These are phyloP conservation scores for Acanthis flammea DNA, from an alignment of 2,797 vertebrate species.

Conservation along the genomic window DNA sequence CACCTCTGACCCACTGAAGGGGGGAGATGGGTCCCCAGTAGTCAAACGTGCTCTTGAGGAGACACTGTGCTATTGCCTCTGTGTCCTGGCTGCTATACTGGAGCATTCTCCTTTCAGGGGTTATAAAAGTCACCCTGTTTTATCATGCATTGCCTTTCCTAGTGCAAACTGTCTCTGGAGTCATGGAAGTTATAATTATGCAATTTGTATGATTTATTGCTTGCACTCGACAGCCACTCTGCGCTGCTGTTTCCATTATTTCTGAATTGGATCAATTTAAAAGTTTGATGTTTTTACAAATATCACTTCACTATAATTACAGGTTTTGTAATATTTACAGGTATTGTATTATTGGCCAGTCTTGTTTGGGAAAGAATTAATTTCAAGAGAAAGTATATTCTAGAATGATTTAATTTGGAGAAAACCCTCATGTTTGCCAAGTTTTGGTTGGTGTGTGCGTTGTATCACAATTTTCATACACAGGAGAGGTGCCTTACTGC, in stretches of 20 bases:
- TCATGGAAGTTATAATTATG: constrained; percentile 13
- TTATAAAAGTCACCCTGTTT: background rate
- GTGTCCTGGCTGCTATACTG: background rate
- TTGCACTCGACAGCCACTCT: background rate
- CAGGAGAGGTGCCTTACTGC: background rate
- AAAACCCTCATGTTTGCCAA: background rate
- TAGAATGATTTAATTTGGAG: background rate
- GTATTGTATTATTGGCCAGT: background rate
- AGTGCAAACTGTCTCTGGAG: background rate
- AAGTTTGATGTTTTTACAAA: background rate
- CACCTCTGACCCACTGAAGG: background rate
- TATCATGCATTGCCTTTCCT: background rate
- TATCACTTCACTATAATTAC: background rate
- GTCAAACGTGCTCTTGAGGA: accelerated
- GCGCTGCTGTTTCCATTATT: background rate
- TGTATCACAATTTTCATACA: background rate
- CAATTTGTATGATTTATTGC: constrained; percentile 47
- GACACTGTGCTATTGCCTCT: background rate
- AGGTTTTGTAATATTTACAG: background rate
- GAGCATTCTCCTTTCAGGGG: background rate
- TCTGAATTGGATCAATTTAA: background rate
- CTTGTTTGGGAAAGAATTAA: background rate
- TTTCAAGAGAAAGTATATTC: background rate
- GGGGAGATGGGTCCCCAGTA: accelerated
- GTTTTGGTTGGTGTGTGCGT: background rate